These are phyloP conservation scores for Planococcus citri DNA, from an alignment of 1,140 invertebrate genomes.

Conservation along the genomic window DNA sequence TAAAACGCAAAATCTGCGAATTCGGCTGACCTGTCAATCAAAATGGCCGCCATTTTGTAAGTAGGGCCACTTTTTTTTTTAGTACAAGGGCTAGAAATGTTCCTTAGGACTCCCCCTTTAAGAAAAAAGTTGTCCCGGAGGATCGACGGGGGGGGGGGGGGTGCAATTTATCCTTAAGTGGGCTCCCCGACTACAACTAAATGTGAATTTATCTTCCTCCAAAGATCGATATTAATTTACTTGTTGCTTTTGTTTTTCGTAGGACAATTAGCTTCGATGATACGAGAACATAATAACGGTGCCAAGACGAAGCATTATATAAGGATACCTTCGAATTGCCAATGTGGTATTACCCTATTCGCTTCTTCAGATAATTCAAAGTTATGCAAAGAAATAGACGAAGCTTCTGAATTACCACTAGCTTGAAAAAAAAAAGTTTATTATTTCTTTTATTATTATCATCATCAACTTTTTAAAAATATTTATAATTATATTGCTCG, in stretches of 20 bases:
- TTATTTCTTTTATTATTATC: not conserved
- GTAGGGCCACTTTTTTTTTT: too few relatives aligned
- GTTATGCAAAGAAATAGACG: not conserved
- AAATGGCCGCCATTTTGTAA: too few relatives aligned
- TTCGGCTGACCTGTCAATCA: too few relatives aligned
- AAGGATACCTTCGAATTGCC: not conserved
- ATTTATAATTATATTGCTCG: not conserved
- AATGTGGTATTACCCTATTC: not conserved
- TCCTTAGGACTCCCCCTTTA: too few relatives aligned
- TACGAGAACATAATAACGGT: not conserved
- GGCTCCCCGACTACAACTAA: too few relatives aligned
- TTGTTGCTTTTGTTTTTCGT: not conserved
- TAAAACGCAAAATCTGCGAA: too few relatives aligned
- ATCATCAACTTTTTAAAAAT: not conserved
- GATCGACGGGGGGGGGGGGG: too few relatives aligned
- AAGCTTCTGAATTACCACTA: not conserved
- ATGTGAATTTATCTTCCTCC: too few relatives aligned
- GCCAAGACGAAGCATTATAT: not conserved
- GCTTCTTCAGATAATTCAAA: not conserved
- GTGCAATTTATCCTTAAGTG: too few relatives aligned
- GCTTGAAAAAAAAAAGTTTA: not conserved
- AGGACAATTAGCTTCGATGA: conserved; percentile 1
- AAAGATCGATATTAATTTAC: too few relatives aligned
- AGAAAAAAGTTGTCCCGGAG: too few relatives aligned
- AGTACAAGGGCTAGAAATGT: too few relatives aligned